Evolutionary conservation across 2,888 invertebrate genomes (phyloP).

Genomic region (Ophraella communa): DNA sequence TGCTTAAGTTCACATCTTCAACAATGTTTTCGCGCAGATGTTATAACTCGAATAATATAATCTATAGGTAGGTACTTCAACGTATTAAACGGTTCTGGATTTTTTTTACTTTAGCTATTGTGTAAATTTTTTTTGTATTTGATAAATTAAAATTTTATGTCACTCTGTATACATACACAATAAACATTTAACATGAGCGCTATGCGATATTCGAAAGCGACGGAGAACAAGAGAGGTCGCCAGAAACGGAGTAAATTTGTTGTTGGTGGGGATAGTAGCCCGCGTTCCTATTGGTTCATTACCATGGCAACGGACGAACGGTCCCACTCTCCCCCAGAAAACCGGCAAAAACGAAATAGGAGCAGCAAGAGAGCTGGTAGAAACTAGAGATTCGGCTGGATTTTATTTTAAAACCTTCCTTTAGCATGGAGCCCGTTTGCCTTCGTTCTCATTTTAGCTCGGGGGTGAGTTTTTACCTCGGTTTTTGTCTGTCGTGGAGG

Average conservation of each 20-base stretch:
- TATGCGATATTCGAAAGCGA: slow-evolving; percentile 2
- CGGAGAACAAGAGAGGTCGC: slow-evolving; percentile 16
- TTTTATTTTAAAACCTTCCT: slow-evolving; percentile 50
- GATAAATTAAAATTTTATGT: neutral
- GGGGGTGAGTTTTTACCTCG: slow-evolving; percentile 45
- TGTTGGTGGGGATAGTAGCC: slow-evolving; percentile 47
- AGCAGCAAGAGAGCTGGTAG: slow-evolving; percentile 38
- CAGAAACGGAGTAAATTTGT: slow-evolving; percentile 17
- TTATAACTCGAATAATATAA: no score
- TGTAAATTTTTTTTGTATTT: no score
- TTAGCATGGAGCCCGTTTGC: slow-evolving; percentile 31
- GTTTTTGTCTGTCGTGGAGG: slow-evolving; percentile 43
- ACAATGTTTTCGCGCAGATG: no score
- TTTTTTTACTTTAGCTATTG: no score
- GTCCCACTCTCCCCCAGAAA: slow-evolving; percentile 45
- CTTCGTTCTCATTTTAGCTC: slow-evolving; percentile 49
- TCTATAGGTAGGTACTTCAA: no score
- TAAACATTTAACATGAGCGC: slow-evolving; percentile 20
- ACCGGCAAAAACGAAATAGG: slow-evolving; percentile 58
- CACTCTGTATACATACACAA: slow-evolving; percentile 8
- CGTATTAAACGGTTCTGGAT: no score
- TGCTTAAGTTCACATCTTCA: no score
- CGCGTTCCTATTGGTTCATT: slow-evolving; percentile 51
- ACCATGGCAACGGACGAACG: slow-evolving; percentile 56
- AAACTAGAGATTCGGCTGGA: slow-evolving; percentile 39